Evolutionary conservation across 2,888 invertebrate genomes (phyloP), one percentile per base, ranked within the genome.

Genomic region (Thalpophila matura): DNA sequence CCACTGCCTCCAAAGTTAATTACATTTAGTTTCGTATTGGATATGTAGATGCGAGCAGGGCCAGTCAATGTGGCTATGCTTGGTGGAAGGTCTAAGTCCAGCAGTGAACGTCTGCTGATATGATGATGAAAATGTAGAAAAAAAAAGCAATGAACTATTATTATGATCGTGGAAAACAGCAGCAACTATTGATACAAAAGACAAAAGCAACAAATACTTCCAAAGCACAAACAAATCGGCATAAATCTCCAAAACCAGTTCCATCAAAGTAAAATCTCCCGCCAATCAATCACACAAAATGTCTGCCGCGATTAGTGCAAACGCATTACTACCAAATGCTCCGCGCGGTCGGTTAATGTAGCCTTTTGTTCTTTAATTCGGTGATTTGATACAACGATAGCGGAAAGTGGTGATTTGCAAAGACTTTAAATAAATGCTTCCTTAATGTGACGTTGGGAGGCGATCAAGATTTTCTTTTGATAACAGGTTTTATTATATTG

Each of bases 351-450:
- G 61, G 64, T 29, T 60, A 58, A 71, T 62, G 55, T 27, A 33
- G 24, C 14, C 65, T 46, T 68, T 77, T 77, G 55, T 77, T 62
- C 49, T 63, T 61, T 72, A 75, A 69, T 64, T 60, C 54, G 65
- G 72, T 66, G 68, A 74, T 77, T 77, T 69, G 61, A 70, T 66
- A 72, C 63, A 77, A 66, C 38, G 63, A 75, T 71, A 50, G 45
- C 27, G 14, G 26, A 2, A 71, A 60, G 66, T 54, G 70, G 72
- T 46, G 72, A 72, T 71, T 71, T 66, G 56, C 49, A 73, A 45
- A 50, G 18, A 29, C 18, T 66, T 72, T 50, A 42, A 60, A 56
- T 66, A 64, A 71, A 51, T 40, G 45, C 22, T 65, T 49, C 10
- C 66, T 20, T 56, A 72, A 66, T 53, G 56, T 14, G 27, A 31